phyloP scores from a whole-genome alignment of 2,113 vertebrate genomes.

The Poeciliopsis turrubarensis region DNA sequence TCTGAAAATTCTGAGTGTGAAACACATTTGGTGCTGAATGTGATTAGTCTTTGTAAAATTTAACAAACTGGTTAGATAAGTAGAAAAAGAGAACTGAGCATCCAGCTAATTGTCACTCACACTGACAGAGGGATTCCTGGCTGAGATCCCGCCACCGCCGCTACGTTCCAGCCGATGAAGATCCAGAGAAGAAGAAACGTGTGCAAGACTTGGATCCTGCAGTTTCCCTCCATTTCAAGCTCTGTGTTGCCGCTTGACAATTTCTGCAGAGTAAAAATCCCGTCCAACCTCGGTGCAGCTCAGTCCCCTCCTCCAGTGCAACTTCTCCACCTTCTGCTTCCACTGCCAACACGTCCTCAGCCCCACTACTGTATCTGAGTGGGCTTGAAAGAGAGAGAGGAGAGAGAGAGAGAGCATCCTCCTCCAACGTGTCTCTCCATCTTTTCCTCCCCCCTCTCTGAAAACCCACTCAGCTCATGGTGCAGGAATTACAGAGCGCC shows the following conservation, averaged over 20 bases:
- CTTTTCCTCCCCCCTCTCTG: conserved; percentile 9
- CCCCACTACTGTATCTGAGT: conserved; percentile 40
- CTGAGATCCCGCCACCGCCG: conserved; percentile 86
- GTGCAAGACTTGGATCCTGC: conserved; percentile 63
- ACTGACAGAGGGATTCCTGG: conserved; percentile 94
- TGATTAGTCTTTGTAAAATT: background rate
- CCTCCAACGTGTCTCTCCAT: conserved; percentile 3
- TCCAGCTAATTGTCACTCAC: conserved; percentile 70
- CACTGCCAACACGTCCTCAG: conserved; percentile 35
- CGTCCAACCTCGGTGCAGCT: conserved; percentile 4
- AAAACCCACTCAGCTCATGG: conserved; percentile 9
- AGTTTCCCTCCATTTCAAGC: conserved; percentile 76
- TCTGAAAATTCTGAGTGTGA: background rate
- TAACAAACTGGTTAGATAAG: background rate
- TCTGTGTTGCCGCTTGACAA: background rate
- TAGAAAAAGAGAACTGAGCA: conserved; percentile 9
- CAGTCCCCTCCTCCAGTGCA: conserved; percentile 24
- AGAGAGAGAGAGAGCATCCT: conserved; percentile 29
- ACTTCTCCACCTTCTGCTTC: conserved; percentile 40
- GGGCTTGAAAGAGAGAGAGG: conserved; percentile 28
- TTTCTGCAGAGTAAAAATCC: conserved; percentile 28
- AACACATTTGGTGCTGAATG: background rate
- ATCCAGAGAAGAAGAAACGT: conserved; percentile 81
- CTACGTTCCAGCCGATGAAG: conserved; percentile 79
- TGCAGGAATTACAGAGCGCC: conserved; percentile 12